Base-by-base conservation (phyloP, 2,797 vertebrate species). In the Thaleichthys pacificus region DNA sequence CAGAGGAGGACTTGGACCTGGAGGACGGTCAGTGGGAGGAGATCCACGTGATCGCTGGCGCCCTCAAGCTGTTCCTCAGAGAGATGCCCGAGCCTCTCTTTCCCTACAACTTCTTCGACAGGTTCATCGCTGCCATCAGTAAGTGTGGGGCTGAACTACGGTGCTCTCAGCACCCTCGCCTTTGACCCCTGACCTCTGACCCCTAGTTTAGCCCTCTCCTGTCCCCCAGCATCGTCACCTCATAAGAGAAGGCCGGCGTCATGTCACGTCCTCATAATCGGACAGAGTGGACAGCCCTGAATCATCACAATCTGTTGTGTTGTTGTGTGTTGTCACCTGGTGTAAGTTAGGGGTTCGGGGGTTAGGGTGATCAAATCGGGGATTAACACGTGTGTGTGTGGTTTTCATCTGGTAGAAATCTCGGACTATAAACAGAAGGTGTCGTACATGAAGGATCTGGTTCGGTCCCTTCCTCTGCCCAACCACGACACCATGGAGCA, bases 21-120 rank as follows among this genome's bases (percentile, higher is more conserved):
- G 95, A 97, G 3, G 95, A 97, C 0, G 95, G 96, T 1, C 94
- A 93, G 81, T 97, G 96, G 96, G 95, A 96, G 77, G 97, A 99
- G 78, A 93, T 99, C 71, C 97, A 99, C 0, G 96, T 98, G 1
- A 93, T 99, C 87, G 94, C 96, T 0, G 97, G 97, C 2, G 96
- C 97, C 0, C 87, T 98, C 76, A 99, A 98, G 75, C 94, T 99
- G 3, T 98, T 99, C 91, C 92, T 98, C 61, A 80, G 97, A 0
- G 97, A 98, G 79, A 92, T 98, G 76, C 95, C 94, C 0, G 96
- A 99, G 74, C 96, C 96, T 0, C 93, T 98, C 0, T 91, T 98
- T 69, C 96, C 97, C 28, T 98, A 93, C 91, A 91, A 92, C 68
- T 89, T 92, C 85, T 99, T 97, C 0, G 87, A 93, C 71, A 93